phyloP scores from a whole-genome alignment of 2,888 invertebrate genomes.

The Phengaris alcon region DNA sequence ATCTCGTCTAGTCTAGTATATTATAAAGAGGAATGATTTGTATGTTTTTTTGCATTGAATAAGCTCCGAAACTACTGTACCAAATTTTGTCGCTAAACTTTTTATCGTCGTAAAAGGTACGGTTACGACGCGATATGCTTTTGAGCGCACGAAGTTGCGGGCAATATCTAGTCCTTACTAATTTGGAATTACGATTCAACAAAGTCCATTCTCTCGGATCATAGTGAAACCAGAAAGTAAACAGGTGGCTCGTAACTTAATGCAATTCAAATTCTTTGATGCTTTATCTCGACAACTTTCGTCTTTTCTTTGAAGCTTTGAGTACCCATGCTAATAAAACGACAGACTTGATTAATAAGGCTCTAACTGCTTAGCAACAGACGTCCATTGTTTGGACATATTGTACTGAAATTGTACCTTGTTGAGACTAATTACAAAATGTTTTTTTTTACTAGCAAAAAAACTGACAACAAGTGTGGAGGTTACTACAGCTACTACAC shows the following conservation, averaged over 20 bases:
- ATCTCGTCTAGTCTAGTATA: too few relatives aligned
- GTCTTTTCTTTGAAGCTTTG: conserved; percentile 50
- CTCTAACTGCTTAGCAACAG: conserved; percentile 68
- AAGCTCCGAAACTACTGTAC: too few relatives aligned
- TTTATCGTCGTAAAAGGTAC: neutral
- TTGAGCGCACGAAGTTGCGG: neutral
- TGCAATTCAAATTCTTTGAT: conserved; percentile 34
- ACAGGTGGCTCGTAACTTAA: conserved; percentile 29
- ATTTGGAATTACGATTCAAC: neutral
- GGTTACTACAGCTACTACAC: too few relatives aligned
- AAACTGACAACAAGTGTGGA: too few relatives aligned
- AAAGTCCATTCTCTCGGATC: neutral
- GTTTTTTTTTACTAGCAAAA: neutral
- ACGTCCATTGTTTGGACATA: conserved; percentile 55
- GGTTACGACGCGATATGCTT: neutral
- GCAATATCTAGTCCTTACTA: neutral
- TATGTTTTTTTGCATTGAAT: too few relatives aligned
- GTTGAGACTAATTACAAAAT: neutral
- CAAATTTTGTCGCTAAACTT: too few relatives aligned
- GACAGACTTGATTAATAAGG: conserved; percentile 68
- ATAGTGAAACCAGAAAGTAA: conserved; percentile 29
- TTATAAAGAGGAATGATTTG: too few relatives aligned
- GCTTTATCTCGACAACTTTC: conserved; percentile 41
- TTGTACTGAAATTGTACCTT: neutral
- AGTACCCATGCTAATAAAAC: conserved; percentile 61